Conservation (phyloP, 2,888 invertebrate genomes). For the Rhagonycha fulva region DNA sequence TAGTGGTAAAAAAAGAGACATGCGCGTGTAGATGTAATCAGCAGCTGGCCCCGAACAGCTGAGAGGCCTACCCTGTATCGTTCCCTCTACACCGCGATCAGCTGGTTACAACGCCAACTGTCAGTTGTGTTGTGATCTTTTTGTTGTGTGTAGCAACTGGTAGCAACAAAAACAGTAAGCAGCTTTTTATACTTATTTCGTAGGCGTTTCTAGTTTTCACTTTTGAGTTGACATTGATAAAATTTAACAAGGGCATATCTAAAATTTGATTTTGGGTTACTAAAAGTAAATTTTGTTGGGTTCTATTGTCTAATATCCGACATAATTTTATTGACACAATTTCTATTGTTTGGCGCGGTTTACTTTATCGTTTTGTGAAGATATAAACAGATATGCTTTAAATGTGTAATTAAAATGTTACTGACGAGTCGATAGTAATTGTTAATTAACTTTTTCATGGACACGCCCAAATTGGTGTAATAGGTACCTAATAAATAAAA, state of each 20-base stretch:
- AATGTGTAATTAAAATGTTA: not conserved
- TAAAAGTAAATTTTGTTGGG: not conserved
- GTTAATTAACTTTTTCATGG: not conserved
- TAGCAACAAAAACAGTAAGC: constrained; percentile 31
- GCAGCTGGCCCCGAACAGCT: constrained; percentile 43
- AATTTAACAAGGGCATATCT: constrained; percentile 8
- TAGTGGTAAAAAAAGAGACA: constrained; percentile 1
- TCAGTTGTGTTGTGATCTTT: constrained; percentile 45
- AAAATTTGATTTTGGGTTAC: not conserved
- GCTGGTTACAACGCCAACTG: constrained; percentile 41
- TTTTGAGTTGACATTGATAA: constrained; percentile 11
- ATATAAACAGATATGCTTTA: not conserved
- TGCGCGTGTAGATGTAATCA: constrained; percentile 24
- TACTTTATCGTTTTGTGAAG: not conserved
- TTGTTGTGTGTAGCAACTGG: constrained; percentile 35
- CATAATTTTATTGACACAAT: not conserved
- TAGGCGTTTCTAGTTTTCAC: constrained; percentile 7
- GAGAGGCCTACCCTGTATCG: constrained; percentile 32
- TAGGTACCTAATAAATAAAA: not conserved
- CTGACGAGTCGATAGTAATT: not conserved
- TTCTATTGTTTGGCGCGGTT: not conserved
- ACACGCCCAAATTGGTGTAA: not conserved
- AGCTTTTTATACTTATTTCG: constrained; percentile 1
- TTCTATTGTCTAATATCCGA: not conserved
- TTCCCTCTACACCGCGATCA: constrained; percentile 36